Evolutionary conservation across 2,888 invertebrate genomes (phyloP).

Genomic region (Macaria liturata): DNA sequence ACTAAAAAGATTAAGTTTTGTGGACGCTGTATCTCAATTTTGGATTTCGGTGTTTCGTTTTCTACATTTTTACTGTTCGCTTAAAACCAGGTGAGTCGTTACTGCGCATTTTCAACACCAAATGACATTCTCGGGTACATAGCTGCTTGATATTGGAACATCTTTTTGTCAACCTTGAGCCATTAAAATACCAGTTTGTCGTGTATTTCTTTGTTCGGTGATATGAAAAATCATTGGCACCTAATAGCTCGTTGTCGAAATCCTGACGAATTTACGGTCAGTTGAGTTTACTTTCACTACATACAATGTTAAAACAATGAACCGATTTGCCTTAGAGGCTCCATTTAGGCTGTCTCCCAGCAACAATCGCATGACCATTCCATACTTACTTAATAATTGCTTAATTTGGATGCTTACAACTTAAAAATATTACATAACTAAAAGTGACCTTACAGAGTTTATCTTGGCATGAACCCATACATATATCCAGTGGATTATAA

Average conservation of each 20-base stretch:
- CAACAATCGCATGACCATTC: background rate
- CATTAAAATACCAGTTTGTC: conserved; percentile 53
- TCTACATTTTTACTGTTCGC: conserved; percentile 30
- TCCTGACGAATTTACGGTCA: conserved; percentile 6
- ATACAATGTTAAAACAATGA: conserved; percentile 11
- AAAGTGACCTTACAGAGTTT: no score
- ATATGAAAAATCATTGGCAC: conserved; percentile 11
- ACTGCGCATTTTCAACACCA: conserved; percentile 65
- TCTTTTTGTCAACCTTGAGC: conserved; percentile 76
- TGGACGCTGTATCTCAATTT: conserved; percentile 44
- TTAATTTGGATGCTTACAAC: no score
- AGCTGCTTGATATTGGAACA: conserved; percentile 42
- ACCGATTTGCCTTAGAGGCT: conserved; percentile 1
- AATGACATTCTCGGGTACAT: conserved; percentile 60
- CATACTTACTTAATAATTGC: background rate
- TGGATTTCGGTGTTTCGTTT: conserved; percentile 54
- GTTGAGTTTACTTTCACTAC: conserved; percentile 26
- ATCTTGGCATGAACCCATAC: no score
- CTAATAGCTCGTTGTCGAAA: conserved; percentile 5
- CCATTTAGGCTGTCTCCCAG: conserved; percentile 4
- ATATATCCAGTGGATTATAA: no score
- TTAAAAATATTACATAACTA: conserved; percentile 3
- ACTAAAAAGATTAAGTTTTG: conserved; percentile 55
- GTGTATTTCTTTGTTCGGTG: conserved; percentile 60
- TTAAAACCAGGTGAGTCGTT: conserved; percentile 57